Conservation (phyloP, 2,888 invertebrate genomes). For the Platerodrilus igneus region DNA sequence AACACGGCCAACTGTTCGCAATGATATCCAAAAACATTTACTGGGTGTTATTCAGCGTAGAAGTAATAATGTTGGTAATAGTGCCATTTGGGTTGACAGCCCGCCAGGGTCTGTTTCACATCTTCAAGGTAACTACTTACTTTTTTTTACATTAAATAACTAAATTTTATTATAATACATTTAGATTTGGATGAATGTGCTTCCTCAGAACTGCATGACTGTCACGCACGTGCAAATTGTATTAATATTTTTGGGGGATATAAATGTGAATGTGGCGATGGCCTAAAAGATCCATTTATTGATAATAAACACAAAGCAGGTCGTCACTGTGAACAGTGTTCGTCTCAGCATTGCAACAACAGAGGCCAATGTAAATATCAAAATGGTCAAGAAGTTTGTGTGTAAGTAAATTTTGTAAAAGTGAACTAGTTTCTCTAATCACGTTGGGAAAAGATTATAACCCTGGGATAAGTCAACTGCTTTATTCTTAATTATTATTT, state of each 20-base stretch:
- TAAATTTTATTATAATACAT: slow-evolving; percentile 24
- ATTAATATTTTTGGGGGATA: slow-evolving; percentile 82
- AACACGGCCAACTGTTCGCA: slow-evolving; percentile 60
- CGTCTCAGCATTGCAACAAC: slow-evolving; percentile 74
- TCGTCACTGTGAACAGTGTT: slow-evolving; percentile 72
- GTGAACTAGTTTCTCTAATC: no score
- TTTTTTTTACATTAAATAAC: not conserved
- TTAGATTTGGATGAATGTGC: slow-evolving; percentile 84
- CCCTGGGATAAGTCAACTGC: no score
- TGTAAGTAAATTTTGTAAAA: slow-evolving; percentile 56
- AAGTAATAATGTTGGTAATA: slow-evolving; percentile 84
- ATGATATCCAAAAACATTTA: slow-evolving; percentile 78
- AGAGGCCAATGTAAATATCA: slow-evolving; percentile 78
- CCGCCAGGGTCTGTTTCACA: slow-evolving; percentile 75
- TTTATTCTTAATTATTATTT: no score
- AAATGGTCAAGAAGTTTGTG: slow-evolving; percentile 70
- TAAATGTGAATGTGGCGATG: slow-evolving; percentile 68
- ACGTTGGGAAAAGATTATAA: no score
- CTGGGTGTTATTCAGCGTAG: slow-evolving; percentile 76
- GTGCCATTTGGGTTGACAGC: slow-evolving; percentile 78
- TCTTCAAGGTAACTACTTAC: slow-evolving; percentile 16
- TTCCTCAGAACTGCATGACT: slow-evolving; percentile 77
- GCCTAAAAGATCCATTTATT: slow-evolving; percentile 70
- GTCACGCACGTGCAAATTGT: slow-evolving; percentile 72
- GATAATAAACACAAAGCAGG: slow-evolving; percentile 66